phyloP scores from a whole-genome alignment of 2,113 vertebrate genomes.

The Pluvianellus socialis region DNA sequence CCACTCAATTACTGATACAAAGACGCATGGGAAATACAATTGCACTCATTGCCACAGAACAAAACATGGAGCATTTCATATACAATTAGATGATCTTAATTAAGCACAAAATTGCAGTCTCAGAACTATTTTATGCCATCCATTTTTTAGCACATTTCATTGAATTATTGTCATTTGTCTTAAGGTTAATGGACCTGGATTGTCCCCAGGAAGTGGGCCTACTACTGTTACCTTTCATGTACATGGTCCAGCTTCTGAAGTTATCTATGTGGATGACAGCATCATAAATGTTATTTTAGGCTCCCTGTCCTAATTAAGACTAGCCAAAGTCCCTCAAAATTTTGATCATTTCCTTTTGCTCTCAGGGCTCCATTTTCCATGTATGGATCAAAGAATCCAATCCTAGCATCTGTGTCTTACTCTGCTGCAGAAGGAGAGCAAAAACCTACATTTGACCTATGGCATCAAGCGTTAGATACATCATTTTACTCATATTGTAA shows the following conservation, averaged over 20 bases:
- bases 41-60: background rate
- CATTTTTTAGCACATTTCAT: rapidly evolving
- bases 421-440: background rate
- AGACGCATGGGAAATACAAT: background rate
- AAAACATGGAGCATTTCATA: background rate
- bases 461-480: background rate
- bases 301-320: background rate
- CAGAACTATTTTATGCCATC: background rate
- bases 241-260: background rate
- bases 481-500: background rate
- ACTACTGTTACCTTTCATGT: background rate
- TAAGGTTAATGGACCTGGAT: background rate
- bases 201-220: background rate
- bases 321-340: background rate
- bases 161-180: background rate
- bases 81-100: background rate
- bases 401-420: background rate
- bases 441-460: background rate
- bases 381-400: background rate
- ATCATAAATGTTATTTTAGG: background rate
- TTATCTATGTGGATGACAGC: background rate
- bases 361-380: background rate
- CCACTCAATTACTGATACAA: background rate
- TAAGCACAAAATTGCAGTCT: background rate
- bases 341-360: background rate